A percentile compares a stretch with the other conserved stretches of the same genome.
Evolutionary conservation across 2,797 vertebrate genomes (phyloP).

Genomic region (Poecilia velifera): DNA sequence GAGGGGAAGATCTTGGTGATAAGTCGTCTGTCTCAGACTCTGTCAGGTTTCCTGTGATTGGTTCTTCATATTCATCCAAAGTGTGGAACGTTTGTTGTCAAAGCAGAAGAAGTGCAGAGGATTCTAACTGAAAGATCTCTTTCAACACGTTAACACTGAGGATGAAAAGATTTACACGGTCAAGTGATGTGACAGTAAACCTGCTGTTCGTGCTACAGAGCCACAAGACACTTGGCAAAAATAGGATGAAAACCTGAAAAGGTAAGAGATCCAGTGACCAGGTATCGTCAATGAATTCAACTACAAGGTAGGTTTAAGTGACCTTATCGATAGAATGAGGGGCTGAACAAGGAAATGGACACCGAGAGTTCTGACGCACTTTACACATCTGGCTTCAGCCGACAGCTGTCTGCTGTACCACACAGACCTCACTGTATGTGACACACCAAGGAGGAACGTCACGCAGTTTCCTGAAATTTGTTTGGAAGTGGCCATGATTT

Average conservation of each 20-base stretch:
- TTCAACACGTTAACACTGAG: background rate
- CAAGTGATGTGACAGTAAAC: slow-evolving; percentile 28
- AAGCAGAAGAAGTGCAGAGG: slow-evolving; percentile 2
- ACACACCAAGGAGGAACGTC: background rate
- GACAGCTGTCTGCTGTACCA: slow-evolving; percentile 42
- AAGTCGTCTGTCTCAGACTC: background rate
- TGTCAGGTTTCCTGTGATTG: slow-evolving; percentile 14
- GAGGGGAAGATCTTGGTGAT: slow-evolving; percentile 6
- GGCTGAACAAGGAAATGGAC: slow-evolving; percentile 31
- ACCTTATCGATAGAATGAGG: slow-evolving; percentile 12
- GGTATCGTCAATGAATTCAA: slow-evolving; percentile 33
- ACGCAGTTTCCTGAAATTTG: slow-evolving; percentile 34
- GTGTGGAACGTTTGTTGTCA: background rate
- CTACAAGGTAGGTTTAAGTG: slow-evolving; percentile 23
- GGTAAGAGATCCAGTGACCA: slow-evolving; percentile 21
- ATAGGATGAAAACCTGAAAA: slow-evolving; percentile 24
- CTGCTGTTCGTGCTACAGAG: slow-evolving; percentile 25
- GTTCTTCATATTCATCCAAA: background rate
- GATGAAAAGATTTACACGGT: background rate
- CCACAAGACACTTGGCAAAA: slow-evolving; percentile 34
- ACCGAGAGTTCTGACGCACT: background rate
- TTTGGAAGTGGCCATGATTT: slow-evolving; percentile 5
- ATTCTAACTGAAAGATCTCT: background rate
- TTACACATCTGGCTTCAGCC: slow-evolving; percentile 38
- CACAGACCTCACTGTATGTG: slow-evolving; percentile 5